Conservation (phyloP, 2,113 vertebrate species). For the Crocuta crocuta region DNA sequence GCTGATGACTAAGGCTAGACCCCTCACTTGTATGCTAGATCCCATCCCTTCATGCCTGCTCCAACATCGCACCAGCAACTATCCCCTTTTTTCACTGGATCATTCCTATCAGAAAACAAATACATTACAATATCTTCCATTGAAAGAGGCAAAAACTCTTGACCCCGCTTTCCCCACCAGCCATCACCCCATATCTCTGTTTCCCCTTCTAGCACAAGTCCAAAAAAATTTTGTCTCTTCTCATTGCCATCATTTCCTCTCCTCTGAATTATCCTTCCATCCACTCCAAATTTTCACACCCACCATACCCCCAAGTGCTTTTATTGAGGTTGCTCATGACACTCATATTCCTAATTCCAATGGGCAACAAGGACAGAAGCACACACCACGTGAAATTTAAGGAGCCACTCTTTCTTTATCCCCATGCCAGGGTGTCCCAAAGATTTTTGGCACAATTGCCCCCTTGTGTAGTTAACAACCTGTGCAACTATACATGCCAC, state of each 20-base stretch:
- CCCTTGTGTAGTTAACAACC: not conserved
- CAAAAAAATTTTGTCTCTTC: not conserved
- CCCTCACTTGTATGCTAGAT: not conserved
- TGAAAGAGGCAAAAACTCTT: not conserved
- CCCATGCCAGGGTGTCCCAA: not conserved
- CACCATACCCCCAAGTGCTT: not conserved
- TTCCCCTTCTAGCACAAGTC: not conserved
- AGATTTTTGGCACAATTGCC: not conserved
- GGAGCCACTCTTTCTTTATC: not conserved
- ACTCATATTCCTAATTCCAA: not conserved
- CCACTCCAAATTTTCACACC: not conserved
- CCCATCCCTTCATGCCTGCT: not conserved
- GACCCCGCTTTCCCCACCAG: not conserved
- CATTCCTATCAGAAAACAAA: conserved; percentile 26
- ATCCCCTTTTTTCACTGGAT: not conserved
- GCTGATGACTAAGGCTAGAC: not conserved
- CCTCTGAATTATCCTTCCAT: not conserved
- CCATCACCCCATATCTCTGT: not conserved
- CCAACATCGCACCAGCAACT: not conserved
- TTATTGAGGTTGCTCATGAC: not conserved
- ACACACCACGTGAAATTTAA: not conserved
- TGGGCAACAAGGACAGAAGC: not conserved
- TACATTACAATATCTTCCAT: not conserved
- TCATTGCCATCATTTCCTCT: not conserved
- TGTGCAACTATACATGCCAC: not conserved